These are phyloP conservation scores for Daubentonia madagascariensis DNA, from an alignment of 2,113 vertebrate genomes.

Conservation along the genomic window DNA sequence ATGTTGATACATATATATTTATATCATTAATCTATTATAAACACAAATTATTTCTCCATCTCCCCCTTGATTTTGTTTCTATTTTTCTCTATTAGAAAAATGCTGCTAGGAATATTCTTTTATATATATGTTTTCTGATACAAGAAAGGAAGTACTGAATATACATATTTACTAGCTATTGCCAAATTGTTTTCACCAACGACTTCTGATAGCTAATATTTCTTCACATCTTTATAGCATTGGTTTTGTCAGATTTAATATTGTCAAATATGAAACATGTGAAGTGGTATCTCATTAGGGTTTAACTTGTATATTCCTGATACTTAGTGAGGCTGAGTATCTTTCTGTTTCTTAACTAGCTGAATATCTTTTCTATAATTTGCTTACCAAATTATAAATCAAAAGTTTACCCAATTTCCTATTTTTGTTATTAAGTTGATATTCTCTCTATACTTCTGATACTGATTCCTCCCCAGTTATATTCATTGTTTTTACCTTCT, in stretches of 20 bases:
- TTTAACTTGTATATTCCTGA: background rate
- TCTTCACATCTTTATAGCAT: background rate
- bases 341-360: background rate
- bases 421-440: background rate
- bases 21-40: background rate
- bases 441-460: background rate
- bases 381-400: background rate
- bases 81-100: constrained; percentile 33
- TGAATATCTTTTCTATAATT: background rate
- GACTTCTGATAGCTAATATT: background rate
- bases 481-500: background rate
- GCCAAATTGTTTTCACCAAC: background rate
- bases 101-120: background rate
- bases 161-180: background rate
- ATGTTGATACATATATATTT: background rate
- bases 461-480: background rate
- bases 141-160: background rate
- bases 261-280: background rate
- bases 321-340: background rate
- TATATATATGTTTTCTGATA: background rate
- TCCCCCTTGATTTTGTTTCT: constrained; percentile 40
- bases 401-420: background rate
- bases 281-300: background rate
- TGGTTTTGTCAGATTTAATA: background rate
- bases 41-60: constrained; percentile 41